Evolutionary conservation across 2,888 invertebrate species (phyloP).

Genomic region (Pseudococcus jackbeardsleyi): DNA sequence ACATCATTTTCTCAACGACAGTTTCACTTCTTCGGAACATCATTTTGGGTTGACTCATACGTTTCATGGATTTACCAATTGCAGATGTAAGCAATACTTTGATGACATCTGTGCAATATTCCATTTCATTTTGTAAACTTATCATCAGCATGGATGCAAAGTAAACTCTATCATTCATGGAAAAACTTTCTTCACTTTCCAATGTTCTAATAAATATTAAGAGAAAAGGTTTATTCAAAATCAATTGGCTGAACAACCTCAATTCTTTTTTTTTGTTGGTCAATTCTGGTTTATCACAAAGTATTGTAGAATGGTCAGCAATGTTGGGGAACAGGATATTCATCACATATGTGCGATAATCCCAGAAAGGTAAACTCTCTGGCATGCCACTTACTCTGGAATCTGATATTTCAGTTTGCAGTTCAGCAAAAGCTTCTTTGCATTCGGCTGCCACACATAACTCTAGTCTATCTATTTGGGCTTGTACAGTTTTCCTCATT

Average conservation of each 20-base stretch:
- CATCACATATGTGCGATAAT: conserved; percentile 97
- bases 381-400: conserved; percentile 74
- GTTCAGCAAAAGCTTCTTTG: conserved; percentile 96
- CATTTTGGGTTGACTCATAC: conserved; percentile 95
- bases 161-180: conserved; percentile 94
- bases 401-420: conserved; percentile 98
- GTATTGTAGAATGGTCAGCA: conserved; percentile 94
- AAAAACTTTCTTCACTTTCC: conserved; percentile 95
- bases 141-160: conserved; percentile 99
- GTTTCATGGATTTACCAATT: conserved; percentile 98
- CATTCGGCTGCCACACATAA: conserved; percentile 96
- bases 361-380: conserved; percentile 97
- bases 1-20: conserved; percentile 99
- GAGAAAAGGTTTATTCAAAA: conserved; percentile 98
- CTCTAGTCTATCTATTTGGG: conserved; percentile 98
- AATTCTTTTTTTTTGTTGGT: conserved; percentile 94
- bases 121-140: conserved; percentile 97
- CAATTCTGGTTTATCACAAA: conserved; percentile 92
- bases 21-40: conserved; percentile 94
- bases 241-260: conserved; percentile 91
- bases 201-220: conserved; percentile 95
- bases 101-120: conserved; percentile 98
- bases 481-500: conserved; percentile 97
- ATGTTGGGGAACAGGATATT: conserved; percentile 97
- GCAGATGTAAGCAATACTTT: conserved; percentile 96